Conservation (phyloP, 2,113 vertebrate genomes). For the Triplophysa tibetana region DNA sequence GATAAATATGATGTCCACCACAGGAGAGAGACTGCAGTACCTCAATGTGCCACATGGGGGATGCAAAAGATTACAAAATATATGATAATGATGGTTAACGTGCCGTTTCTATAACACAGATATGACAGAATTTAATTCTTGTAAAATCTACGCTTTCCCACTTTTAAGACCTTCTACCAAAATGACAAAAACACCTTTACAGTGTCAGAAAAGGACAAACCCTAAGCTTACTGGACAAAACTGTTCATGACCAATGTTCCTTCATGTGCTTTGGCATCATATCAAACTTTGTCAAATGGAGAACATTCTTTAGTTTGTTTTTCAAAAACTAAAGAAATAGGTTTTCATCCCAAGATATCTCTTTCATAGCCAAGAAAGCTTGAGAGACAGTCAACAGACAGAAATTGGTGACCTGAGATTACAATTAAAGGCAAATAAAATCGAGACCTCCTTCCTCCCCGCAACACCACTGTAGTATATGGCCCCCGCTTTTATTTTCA, state of each 20-base stretch:
- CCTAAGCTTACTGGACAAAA: neutral
- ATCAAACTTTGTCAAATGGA: slow-evolving; percentile 1
- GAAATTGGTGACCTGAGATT: slow-evolving; percentile 40
- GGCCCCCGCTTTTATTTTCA: neutral
- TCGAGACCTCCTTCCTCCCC: neutral
- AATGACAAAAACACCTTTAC: neutral
- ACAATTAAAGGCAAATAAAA: slow-evolving; percentile 39
- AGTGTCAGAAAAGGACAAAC: neutral
- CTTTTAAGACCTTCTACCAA: slow-evolving; percentile 2
- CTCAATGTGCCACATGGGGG: slow-evolving; percentile 43
- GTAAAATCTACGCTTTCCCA: neutral
- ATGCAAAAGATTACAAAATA: slow-evolving; percentile 19
- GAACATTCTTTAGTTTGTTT: slow-evolving; percentile 2
- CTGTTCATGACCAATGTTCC: neutral
- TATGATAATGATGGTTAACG: neutral
- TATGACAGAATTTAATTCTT: neutral
- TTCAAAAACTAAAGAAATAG: slow-evolving; percentile 24
- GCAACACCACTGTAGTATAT: slow-evolving; percentile 2
- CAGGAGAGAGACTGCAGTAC: slow-evolving; percentile 35
- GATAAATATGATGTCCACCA: neutral
- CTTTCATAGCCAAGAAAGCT: neutral
- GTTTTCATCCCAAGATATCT: slow-evolving; percentile 15
- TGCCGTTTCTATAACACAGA: slow-evolving; percentile 21
- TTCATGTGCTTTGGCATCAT: slow-evolving; percentile 46
- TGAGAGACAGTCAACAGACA: slow-evolving; percentile 17